Percentiles rank a stretch among this genome's conserved stretches.
phyloP scores from a whole-genome alignment of 2,888 invertebrate species.

The Thalpophila matura region DNA sequence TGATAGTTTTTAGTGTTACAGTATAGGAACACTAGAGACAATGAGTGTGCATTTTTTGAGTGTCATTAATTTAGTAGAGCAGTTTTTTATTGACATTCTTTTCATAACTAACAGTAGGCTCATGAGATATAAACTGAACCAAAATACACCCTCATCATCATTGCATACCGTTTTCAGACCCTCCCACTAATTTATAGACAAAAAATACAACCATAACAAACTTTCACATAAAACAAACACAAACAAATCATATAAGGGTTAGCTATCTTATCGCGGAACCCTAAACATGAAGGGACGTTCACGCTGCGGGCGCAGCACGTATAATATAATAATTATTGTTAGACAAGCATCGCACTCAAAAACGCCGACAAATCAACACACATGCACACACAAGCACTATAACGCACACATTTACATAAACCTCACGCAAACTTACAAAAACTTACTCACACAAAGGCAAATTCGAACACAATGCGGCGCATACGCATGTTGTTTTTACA shows the following conservation, averaged over 20 bases:
- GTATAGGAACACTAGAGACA: too few relatives aligned
- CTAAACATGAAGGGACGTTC: conserved; percentile 63
- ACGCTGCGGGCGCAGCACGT: conserved; percentile 84
- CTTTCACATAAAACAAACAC: conserved; percentile 46
- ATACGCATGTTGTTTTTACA: conserved; percentile 59
- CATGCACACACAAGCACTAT: conserved; percentile 54
- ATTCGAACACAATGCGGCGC: conserved; percentile 51
- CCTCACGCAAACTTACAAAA: conserved; percentile 20
- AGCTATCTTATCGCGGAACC: conserved; percentile 63
- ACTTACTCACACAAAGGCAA: conserved; percentile 22
- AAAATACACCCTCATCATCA: conserved; percentile 6
- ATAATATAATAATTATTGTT: conserved; percentile 90
- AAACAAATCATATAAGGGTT: conserved; percentile 62
- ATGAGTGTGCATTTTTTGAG: too few relatives aligned
- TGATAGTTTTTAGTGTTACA: too few relatives aligned
- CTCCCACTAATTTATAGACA: conserved; percentile 24
- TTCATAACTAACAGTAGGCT: too few relatives aligned
- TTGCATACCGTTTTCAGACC: conserved; percentile 34
- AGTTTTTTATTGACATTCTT: too few relatives aligned
- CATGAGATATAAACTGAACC: neutral
- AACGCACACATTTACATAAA: conserved; percentile 47
- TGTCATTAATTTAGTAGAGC: too few relatives aligned
- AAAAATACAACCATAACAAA: conserved; percentile 56
- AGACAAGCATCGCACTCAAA: conserved; percentile 86
- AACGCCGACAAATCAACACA: conserved; percentile 84